A percentile compares a stretch with the other conserved stretches of the same genome.
These are phyloP conservation scores for Philopedon plagiatum DNA, from an alignment of 2,888 invertebrate genomes.

Conservation along the genomic window DNA sequence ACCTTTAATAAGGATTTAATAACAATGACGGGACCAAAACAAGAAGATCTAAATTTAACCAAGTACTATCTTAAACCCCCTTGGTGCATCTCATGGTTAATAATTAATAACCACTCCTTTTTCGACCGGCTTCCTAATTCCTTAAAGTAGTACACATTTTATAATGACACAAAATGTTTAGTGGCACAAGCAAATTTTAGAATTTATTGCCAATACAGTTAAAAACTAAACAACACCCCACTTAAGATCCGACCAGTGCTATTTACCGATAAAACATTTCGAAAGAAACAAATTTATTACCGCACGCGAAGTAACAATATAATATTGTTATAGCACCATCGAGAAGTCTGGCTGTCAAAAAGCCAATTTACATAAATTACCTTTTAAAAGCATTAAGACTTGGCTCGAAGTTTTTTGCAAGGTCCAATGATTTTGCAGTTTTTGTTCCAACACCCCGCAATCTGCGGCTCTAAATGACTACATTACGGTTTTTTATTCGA, in stretches of 20 bases:
- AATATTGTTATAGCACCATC: constrained; percentile 36
- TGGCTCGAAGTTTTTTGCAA: constrained; percentile 8
- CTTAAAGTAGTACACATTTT: background rate
- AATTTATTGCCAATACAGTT: constrained; percentile 32
- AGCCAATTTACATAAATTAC: constrained; percentile 65
- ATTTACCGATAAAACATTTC: constrained; percentile 33
- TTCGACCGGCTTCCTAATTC: background rate
- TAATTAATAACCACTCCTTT: too few species aligned
- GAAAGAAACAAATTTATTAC: constrained; percentile 36
- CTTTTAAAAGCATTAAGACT: constrained; percentile 55
- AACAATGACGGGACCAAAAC: too few species aligned
- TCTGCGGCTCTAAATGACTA: background rate
- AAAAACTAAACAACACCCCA: constrained; percentile 32
- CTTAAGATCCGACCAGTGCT: constrained; percentile 33
- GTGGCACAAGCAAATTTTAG: constrained; percentile 15
- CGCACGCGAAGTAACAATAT: constrained; percentile 44
- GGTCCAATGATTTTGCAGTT: constrained; percentile 19
- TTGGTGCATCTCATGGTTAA: too few species aligned
- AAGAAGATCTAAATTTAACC: too few species aligned
- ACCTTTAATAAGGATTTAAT: too few species aligned
- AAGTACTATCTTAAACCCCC: too few species aligned
- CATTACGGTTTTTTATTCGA: background rate
- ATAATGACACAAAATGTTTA: constrained; percentile 2
- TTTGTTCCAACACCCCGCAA: background rate
- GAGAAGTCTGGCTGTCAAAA: constrained; percentile 64